Conservation (phyloP, 2,888 invertebrate species). For the Nezara viridula region DNA sequence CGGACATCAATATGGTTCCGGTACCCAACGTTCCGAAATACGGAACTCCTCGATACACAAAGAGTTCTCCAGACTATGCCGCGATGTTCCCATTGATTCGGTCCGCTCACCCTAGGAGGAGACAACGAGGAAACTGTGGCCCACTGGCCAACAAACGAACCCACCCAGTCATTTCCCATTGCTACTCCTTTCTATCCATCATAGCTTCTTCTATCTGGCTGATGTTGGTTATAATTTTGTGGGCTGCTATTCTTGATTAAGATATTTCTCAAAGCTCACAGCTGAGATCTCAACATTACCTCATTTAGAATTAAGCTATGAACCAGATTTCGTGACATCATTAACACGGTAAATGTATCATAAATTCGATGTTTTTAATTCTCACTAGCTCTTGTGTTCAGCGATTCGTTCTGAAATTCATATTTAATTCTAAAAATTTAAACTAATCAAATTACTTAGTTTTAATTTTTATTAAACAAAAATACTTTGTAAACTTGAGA, state of each 20-base stretch:
- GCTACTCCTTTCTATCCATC: background rate
- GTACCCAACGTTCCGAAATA: background rate
- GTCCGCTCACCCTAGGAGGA: slow-evolving; percentile 2
- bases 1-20: background rate
- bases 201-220: background rate
- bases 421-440: too few relatives aligned
- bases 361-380: too few relatives aligned
- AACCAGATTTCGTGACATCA: background rate
- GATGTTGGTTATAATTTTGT: background rate
- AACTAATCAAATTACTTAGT: too few relatives aligned
- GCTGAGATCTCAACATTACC: background rate
- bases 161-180: slow-evolving; percentile 40
- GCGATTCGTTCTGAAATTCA: too few relatives aligned
- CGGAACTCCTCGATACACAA: background rate
- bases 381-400: too few relatives aligned
- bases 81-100: slow-evolving; percentile 46
- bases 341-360: background rate
- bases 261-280: slow-evolving; percentile 10
- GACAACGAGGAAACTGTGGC: slow-evolving; percentile 35
- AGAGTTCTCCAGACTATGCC: background rate
- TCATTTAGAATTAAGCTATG: background rate
- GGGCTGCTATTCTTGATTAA: background rate
- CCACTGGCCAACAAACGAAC: slow-evolving; percentile 46
- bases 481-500: too few relatives aligned
- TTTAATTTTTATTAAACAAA: too few relatives aligned